Evolutionary conservation across 2,797 vertebrate species (phyloP).

Genomic region (Podarcis siculus): DNA sequence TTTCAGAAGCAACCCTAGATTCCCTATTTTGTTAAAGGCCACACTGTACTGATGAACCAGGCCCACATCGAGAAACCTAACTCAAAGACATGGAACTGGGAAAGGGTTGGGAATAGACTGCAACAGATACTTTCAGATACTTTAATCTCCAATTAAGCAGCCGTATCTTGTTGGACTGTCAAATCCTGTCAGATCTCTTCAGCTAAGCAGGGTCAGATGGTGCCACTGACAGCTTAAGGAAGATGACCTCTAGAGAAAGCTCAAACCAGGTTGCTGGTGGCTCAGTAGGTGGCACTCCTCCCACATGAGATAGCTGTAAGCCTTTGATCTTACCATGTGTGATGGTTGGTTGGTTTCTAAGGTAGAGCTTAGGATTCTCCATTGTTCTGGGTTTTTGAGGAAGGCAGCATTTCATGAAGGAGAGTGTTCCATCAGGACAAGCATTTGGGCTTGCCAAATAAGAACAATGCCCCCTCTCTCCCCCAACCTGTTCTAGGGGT

Average conservation of each 20-base stretch:
- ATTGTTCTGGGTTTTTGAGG: neutral
- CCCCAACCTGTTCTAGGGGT: too few species aligned
- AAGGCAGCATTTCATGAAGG: too few species aligned
- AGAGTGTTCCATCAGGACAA: too few species aligned
- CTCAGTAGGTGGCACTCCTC: neutral
- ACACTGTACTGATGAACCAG: neutral
- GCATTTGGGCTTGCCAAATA: too few species aligned
- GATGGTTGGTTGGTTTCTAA: neutral
- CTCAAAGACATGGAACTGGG: neutral
- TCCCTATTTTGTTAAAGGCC: neutral
- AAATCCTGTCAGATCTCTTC: constrained; percentile 6
- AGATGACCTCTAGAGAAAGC: neutral
- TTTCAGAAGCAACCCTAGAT: neutral
- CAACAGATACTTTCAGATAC: constrained; percentile 26
- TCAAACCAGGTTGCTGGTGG: neutral
- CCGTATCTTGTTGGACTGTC: neutral
- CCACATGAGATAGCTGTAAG: neutral
- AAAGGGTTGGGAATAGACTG: neutral
- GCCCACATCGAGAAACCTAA: neutral
- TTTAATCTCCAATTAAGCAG: constrained; percentile 9
- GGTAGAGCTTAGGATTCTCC: neutral
- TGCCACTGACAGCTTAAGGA: constrained; percentile 15
- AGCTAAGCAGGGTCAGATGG: neutral
- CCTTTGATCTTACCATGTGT: neutral
- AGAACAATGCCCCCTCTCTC: too few species aligned